Percentiles rank a stretch among this genome's conserved stretches.
Evolutionary conservation across 2,888 invertebrate species (phyloP).

Genomic region (Protula sp.): DNA sequence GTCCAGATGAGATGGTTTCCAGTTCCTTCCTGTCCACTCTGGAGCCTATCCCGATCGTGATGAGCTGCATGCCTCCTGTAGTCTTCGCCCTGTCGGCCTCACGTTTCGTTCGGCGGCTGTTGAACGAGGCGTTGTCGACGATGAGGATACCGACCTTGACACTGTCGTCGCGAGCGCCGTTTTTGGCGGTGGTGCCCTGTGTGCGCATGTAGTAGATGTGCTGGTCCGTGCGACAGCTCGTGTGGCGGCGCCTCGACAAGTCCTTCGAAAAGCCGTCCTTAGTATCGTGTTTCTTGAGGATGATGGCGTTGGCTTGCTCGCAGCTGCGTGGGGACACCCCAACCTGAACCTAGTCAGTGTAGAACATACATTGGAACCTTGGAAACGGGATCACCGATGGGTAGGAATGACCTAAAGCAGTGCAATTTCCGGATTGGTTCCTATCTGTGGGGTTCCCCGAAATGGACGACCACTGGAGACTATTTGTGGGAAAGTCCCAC

Average conservation of each 20-base stretch:
- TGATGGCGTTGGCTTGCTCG: not conserved
- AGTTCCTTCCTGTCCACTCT: not conserved
- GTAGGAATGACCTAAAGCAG: too few relatives aligned
- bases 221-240: not conserved
- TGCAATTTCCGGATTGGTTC: too few relatives aligned
- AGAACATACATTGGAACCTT: too few relatives aligned
- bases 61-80: not conserved
- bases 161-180: constrained; percentile 1
- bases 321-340: constrained; percentile 4
- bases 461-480: too few relatives aligned
- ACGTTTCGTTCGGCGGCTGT: too few relatives aligned
- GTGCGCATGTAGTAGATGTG: not conserved
- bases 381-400: too few relatives aligned
- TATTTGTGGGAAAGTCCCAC: too few relatives aligned
- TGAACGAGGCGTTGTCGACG: not conserved
- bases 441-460: too few relatives aligned
- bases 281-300: constrained; percentile 6
- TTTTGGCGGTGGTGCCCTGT: not conserved
- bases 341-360: constrained; percentile 3
- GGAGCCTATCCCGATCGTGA: not conserved
- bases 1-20: not conserved
- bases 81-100: too few relatives aligned
- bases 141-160: constrained; percentile 6
- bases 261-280: not conserved
- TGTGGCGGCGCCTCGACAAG: not conserved